Evolutionary conservation across 2,113 vertebrate species (phyloP).

Genomic region (Toxotes chatareus): DNA sequence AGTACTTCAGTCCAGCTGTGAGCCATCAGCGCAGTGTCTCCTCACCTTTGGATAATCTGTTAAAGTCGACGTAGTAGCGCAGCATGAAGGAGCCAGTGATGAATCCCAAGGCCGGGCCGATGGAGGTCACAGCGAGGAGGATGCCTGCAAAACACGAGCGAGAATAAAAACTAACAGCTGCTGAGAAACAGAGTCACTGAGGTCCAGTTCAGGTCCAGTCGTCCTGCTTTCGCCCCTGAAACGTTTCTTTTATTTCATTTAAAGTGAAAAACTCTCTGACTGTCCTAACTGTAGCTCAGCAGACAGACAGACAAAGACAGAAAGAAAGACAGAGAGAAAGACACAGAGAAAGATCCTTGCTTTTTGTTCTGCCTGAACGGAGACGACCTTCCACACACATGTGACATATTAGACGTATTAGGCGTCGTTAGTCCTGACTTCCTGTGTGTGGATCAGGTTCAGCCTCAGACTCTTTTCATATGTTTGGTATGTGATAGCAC

Average conservation of each 20-base stretch:
- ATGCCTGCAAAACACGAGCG: slow-evolving; percentile 83
- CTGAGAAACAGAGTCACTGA: too few relatives aligned
- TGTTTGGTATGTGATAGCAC: neutral
- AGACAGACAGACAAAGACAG: too few relatives aligned
- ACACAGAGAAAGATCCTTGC: too few relatives aligned
- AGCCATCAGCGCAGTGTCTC: neutral
- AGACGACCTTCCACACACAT: too few relatives aligned
- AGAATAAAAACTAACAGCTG: neutral
- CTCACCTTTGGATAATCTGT: slow-evolving; percentile 87
- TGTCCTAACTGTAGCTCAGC: too few relatives aligned
- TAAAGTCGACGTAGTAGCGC: slow-evolving; percentile 90
- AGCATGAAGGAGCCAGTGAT: slow-evolving; percentile 88
- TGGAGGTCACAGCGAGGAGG: slow-evolving; percentile 88
- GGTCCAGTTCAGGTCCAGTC: too few relatives aligned
- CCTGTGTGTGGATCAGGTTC: neutral
- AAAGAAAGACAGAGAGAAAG: too few relatives aligned
- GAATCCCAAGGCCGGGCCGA: slow-evolving; percentile 91
- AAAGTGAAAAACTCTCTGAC: too few relatives aligned
- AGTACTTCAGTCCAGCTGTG: neutral
- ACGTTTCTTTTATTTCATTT: too few relatives aligned
- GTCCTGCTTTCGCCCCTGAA: too few relatives aligned
- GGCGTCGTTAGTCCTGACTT: neutral
- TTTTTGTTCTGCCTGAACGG: too few relatives aligned
- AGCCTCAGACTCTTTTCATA: neutral
- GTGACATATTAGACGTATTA: neutral